Conservation (phyloP, 2,113 vertebrate species). For the Globicephala melas region DNA sequence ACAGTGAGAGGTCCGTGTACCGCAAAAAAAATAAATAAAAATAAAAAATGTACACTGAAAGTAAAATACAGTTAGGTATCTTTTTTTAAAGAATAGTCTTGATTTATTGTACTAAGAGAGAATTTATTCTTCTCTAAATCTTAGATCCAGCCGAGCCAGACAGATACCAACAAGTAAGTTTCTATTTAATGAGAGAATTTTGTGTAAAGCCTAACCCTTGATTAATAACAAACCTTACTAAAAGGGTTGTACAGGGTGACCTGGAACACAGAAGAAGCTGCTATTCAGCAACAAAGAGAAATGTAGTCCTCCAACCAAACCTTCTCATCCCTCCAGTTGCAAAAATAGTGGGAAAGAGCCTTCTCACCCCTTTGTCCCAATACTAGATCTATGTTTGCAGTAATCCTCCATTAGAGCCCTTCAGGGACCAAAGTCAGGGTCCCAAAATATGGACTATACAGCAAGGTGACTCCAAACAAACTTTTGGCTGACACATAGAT, state of each 20-base stretch:
- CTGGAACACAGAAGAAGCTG: neutral
- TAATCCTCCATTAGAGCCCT: neutral
- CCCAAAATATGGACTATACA: neutral
- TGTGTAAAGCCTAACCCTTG: neutral
- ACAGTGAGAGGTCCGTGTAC: too few relatives aligned
- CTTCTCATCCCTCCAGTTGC: neutral
- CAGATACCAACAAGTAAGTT: neutral
- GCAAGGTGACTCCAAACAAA: neutral
- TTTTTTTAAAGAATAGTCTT: neutral
- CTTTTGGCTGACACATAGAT: neutral
- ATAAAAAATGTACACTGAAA: neutral
- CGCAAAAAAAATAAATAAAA: neutral
- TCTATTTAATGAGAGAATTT: slow-evolving; percentile 1
- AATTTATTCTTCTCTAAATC: neutral
- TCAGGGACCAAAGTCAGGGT: neutral
- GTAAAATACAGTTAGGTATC: neutral
- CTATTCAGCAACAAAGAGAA: neutral
- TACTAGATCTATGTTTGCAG: neutral
- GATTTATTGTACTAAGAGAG: neutral
- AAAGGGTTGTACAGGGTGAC: neutral
- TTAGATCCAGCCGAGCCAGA: neutral
- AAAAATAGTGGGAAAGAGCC: neutral
- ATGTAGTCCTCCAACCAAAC: neutral
- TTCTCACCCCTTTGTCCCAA: neutral
- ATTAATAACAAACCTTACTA: neutral